Conservation (phyloP, 2,888 invertebrate genomes). For the Drosophila monieri region DNA sequence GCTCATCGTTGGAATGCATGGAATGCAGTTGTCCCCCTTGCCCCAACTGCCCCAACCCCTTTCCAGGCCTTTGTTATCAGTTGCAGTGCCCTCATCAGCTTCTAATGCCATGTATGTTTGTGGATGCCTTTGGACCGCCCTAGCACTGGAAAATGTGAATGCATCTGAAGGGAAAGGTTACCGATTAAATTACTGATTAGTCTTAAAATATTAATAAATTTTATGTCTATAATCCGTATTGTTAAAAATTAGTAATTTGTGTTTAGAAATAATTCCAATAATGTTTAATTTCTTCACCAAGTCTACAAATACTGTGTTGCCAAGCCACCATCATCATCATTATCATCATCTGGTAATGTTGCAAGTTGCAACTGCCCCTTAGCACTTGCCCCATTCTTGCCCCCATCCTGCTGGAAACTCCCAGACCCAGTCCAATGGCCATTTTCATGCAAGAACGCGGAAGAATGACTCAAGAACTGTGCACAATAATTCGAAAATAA, state of each 20-base stretch:
- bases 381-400: neutral
- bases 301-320: constrained; percentile 60
- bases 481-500: constrained; percentile 81
- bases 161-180: neutral
- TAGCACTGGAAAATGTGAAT: constrained; percentile 11
- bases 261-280: too few relatives aligned
- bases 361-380: neutral
- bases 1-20: constrained; percentile 58
- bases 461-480: constrained; percentile 80
- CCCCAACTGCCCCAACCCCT: constrained; percentile 10
- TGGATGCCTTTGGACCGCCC: constrained; percentile 16
- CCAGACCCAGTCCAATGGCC: constrained; percentile 68
- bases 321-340: constrained; percentile 14
- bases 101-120: constrained; percentile 21
- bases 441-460: constrained; percentile 81
- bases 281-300: too few relatives aligned
- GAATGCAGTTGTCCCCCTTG: constrained; percentile 58
- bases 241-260: too few relatives aligned
- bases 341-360: constrained; percentile 18
- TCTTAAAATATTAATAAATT: too few relatives aligned
- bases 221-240: too few relatives aligned
- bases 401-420: constrained; percentile 4
- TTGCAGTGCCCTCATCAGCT: constrained; percentile 23
- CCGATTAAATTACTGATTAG: neutral
- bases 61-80: constrained; percentile 43